Conservation (phyloP, 1,140 invertebrate species). For the Cherax quadricarinatus region DNA sequence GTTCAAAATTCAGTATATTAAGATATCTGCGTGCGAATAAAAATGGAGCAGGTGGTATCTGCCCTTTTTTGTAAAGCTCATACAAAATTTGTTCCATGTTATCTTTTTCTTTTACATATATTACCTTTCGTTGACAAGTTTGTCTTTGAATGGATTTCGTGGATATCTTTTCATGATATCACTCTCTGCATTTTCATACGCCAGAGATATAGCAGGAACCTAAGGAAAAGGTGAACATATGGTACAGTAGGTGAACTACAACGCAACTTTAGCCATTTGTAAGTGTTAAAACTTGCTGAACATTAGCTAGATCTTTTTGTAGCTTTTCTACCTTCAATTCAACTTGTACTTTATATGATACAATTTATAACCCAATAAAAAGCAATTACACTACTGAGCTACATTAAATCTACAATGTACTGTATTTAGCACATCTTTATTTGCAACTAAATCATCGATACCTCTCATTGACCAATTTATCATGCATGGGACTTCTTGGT, state of each 20-base stretch:
- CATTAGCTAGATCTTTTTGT: background rate
- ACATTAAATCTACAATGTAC: background rate
- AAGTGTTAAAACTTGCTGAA: background rate
- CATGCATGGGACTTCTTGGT: constrained; percentile 93
- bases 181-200: constrained; percentile 96
- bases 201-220: constrained; percentile 96
- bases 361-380: too few relatives aligned
- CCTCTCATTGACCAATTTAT: constrained; percentile 97
- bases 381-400: too few relatives aligned
- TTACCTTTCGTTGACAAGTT: constrained; percentile 95
- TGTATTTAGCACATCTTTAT: background rate
- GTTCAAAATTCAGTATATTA: background rate
- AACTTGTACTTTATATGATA: too few relatives aligned
- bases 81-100: constrained; percentile 24
- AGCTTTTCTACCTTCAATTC: background rate
- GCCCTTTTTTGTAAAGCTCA: constrained; percentile 48
- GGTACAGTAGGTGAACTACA: constrained; percentile 1
- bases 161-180: constrained; percentile 98
- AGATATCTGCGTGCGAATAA: constrained; percentile 53
- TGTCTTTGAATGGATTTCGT: constrained; percentile 93
- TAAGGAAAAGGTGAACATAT: constrained; percentile 75
- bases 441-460: constrained; percentile 75
- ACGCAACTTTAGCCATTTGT: background rate
- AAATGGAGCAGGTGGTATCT: constrained; percentile 18
- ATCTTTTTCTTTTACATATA: constrained; percentile 44